phyloP scores from a whole-genome alignment of 2,888 invertebrate species.

The Lordiphosa andalusiaca region DNA sequence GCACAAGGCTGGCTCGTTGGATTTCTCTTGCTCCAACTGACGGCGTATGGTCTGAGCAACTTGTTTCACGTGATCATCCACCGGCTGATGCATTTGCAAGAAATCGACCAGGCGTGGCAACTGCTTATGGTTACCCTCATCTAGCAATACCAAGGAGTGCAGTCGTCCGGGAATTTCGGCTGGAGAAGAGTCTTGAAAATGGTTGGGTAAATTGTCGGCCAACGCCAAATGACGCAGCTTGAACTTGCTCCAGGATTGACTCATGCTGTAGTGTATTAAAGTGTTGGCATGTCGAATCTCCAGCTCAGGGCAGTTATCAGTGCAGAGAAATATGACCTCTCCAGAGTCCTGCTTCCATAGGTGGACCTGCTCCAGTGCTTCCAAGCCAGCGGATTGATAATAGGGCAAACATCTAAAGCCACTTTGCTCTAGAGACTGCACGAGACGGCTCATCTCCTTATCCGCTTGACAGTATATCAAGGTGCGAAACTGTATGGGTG shows the following conservation, averaged over 20 bases:
- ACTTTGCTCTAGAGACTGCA: background rate
- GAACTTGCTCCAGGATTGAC: constrained; percentile 49
- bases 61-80: constrained; percentile 32
- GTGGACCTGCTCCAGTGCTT: constrained; percentile 27
- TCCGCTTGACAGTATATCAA: constrained; percentile 43
- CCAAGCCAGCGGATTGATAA: constrained; percentile 33
- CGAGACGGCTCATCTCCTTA: constrained; percentile 37
- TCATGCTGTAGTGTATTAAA: constrained; percentile 44
- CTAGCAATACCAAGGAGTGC: constrained; percentile 39
- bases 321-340: constrained; percentile 40
- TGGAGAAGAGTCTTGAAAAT: too few species aligned
- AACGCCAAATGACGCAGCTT: constrained; percentile 45
- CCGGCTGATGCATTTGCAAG: constrained; percentile 35
- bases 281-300: constrained; percentile 48
- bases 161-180: background rate
- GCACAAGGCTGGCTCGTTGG: constrained; percentile 31
- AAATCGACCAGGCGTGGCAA: constrained; percentile 57
- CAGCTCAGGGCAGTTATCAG: constrained; percentile 58
- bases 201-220: constrained; percentile 36
- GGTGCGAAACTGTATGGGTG: constrained; percentile 43
- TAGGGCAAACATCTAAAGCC: constrained; percentile 40
- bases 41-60: constrained; percentile 38
- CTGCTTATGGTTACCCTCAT: constrained; percentile 43
- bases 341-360: constrained; percentile 26
- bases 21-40: constrained; percentile 10